Evolutionary conservation across 1,140 invertebrate species (phyloP), one percentile per base, ranked within the genome.

Genomic region (Leucophenga varia): DNA sequence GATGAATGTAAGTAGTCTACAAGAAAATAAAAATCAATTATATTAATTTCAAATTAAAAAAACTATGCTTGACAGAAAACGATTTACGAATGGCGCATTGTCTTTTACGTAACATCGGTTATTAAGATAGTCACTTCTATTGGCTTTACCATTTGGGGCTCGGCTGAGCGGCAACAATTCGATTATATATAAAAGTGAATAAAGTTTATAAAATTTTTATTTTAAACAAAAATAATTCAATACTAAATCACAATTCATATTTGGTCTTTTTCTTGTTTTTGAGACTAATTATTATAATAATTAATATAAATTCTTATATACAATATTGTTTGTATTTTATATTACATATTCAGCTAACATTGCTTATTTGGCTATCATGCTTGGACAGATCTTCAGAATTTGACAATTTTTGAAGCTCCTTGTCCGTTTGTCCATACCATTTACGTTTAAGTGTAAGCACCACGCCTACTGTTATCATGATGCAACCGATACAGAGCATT

Each of bases 1-100:
- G 12, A 81, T 81, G 49, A 78, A 88, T 63, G 85, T 86, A 79
- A 82, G 79, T 79, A 22, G 12, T n/a, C n/a, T n/a, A n/a, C n/a
- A 28, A 2, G 1, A 10, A 3, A 9, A 10, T 38, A 12, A 6
- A 17, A 22, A 10, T 18, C 9, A 32, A 30, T 34, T 13, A 21
- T n/a, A 32, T 14, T 20, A 20, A n/a, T n/a, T n/a, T n/a, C n/a
- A n/a, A n/a, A n/a, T n/a, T n/a, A n/a, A n/a, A n/a, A n/a, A n/a
- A n/a, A 17, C 31, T 47, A 17, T 20, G 18, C 3, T 22, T 32
- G 42, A 2, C 10, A 57, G 47, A 36, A 37, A 0, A 21, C 37
- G 0, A 8, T 57, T 18, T 1, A 3, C 0, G 41, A 57, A 17
- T 59, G 57, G 57, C 54, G 51, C 9, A 4, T 20, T 1, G 57